These are phyloP conservation scores for Falco peregrinus DNA, from an alignment of 2,797 vertebrate species.

Conservation along the genomic window DNA sequence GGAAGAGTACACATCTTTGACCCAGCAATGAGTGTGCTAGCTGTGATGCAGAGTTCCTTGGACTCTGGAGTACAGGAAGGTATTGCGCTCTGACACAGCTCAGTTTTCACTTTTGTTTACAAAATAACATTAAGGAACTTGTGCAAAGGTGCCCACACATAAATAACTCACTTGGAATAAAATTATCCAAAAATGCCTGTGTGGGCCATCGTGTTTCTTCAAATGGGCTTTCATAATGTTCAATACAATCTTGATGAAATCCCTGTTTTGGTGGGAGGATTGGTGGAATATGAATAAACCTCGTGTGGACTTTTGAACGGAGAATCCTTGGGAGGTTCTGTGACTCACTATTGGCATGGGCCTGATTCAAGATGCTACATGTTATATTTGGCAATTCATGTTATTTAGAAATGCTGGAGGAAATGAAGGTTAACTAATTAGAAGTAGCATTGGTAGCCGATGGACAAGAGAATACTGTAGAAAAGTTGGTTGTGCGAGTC, in stretches of 20 bases:
- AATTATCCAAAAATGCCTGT: not conserved
- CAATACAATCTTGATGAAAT: not conserved
- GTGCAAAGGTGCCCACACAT: not conserved
- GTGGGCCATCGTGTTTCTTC: not conserved
- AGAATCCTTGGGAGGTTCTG: not conserved
- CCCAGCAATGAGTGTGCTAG: not conserved
- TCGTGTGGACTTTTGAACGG: not conserved
- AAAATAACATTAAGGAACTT: not conserved
- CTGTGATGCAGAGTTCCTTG: not conserved
- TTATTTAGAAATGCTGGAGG: constrained; percentile 19
- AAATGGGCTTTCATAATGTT: not conserved
- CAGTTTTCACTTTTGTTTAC: not conserved
- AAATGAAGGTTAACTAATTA: constrained; percentile 8
- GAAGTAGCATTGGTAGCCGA: constrained; percentile 31
- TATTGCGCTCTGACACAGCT: not conserved
- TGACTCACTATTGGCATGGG: not conserved
- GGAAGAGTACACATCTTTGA: not conserved
- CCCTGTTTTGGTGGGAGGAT: not conserved
- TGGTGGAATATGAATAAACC: not conserved
- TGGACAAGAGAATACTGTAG: not conserved
- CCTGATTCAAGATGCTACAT: not conserved
- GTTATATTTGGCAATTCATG: constrained; percentile 2
- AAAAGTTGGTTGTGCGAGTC: not conserved
- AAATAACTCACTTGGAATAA: not conserved
- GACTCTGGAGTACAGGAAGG: not conserved